phyloP scores from a whole-genome alignment of 2,113 vertebrate species.

The Acrocephalus arundinaceus region DNA sequence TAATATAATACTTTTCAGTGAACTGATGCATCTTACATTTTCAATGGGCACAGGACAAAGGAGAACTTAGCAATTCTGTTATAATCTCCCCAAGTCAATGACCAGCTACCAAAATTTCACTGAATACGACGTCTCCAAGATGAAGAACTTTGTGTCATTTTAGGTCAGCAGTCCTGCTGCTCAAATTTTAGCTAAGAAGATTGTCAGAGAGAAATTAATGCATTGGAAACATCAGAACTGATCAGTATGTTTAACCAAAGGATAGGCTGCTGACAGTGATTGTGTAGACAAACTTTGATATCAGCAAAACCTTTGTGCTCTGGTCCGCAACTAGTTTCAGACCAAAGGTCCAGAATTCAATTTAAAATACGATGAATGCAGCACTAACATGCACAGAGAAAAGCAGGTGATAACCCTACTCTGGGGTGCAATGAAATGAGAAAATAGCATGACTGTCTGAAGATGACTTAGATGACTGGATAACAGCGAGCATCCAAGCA shows the following conservation, averaged over 20 bases:
- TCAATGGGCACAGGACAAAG: neutral
- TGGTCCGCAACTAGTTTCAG: neutral
- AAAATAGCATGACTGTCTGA: neutral
- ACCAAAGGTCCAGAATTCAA: slow-evolving; percentile 24
- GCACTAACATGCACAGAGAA: neutral
- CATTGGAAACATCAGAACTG: neutral
- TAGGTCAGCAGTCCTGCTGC: neutral
- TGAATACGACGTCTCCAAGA: neutral
- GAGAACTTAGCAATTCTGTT: neutral
- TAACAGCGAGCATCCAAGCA: neutral
- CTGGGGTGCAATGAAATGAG: neutral
- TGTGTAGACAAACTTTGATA: neutral
- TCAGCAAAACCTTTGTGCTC: neutral
- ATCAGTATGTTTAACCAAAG: neutral
- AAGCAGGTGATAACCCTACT: neutral
- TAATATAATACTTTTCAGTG: neutral
- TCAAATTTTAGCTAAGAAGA: neutral
- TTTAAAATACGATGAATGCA: neutral
- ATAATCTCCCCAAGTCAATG: neutral
- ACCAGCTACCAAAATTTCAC: neutral
- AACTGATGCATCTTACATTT: neutral
- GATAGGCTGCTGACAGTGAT: neutral
- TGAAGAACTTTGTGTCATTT: neutral
- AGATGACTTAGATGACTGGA: neutral
- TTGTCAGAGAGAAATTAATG: neutral